Evolutionary conservation across 2,888 invertebrate species (phyloP).

Genomic region (Dysmachus trigonus): DNA sequence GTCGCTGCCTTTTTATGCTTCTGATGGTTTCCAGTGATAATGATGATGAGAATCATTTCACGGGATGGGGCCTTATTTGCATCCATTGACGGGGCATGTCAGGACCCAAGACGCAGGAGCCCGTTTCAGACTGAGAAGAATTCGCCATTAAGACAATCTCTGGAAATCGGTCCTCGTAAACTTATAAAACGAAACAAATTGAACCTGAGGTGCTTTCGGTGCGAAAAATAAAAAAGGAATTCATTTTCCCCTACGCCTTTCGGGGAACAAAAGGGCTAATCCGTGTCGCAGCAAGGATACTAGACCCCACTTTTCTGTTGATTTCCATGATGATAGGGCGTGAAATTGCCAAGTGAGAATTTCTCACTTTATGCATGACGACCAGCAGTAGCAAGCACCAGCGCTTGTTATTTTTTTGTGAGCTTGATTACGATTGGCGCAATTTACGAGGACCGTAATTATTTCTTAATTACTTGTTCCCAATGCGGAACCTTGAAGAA

Average conservation of each 20-base stretch:
- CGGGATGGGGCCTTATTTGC: background rate
- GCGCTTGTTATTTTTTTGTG: background rate
- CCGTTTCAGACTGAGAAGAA: background rate
- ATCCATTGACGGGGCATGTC: background rate
- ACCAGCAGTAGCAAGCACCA: background rate
- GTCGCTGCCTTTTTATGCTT: background rate
- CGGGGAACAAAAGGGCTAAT: background rate
- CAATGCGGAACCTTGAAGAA: background rate
- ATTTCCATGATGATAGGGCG: background rate
- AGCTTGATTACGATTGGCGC: background rate
- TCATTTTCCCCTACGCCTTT: background rate
- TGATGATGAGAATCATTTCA: slow-evolving; percentile 28
- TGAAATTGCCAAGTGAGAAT: background rate
- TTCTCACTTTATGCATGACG: background rate
- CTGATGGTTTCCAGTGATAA: slow-evolving; percentile 16
- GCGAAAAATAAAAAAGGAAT: background rate
- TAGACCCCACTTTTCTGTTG: background rate
- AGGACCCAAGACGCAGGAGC: background rate
- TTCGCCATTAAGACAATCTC: background rate
- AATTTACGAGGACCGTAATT: background rate
- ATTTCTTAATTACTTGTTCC: background rate
- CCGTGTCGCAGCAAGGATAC: background rate
- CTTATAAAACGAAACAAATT: slow-evolving; percentile 14
- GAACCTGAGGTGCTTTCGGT: background rate
- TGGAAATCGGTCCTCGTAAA: background rate